Evolutionary conservation across 2,888 invertebrate species (phyloP), one percentile per base, ranked within the genome.

Genomic region (Diabrotica balteata): DNA sequence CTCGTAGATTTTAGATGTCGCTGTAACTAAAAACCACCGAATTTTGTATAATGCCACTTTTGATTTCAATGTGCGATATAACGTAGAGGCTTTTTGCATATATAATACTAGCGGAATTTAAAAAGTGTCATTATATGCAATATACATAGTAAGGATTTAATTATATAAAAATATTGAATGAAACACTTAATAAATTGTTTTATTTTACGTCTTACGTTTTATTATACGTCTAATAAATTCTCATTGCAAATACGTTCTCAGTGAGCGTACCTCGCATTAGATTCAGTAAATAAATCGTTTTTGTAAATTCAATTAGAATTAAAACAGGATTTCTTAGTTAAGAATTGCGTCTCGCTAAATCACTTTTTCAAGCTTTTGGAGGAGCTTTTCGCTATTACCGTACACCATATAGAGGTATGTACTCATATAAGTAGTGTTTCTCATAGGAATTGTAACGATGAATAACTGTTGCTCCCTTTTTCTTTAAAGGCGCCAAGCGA

Each of bases 311-410:
- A 22, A 54, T 61, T 61, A 47, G 46, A 47, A 44, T 42, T 17
- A 52, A 53, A 61, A 61, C 61, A 61, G 61, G 52, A 61, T 61
- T 46, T 62, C 47, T 62, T 32, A 17, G 51, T 52, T 61, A 61
- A 45, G 46, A 32, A n/a, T 8, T 11, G 22, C 54, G 32, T 53
- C 46, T 45, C 4, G 42, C 17, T 62, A 54, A 54, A 62, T 62
- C 55, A 55, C 54, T 62, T 62, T 62, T 61, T 61, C 8, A 61
- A 53, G 45, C 61, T 61, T 53, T 46, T 62, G 62, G 55, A 55
- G 55, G 47, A 62, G 47, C 55, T 62, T 62, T 62, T 54, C 46
- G 47, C 51, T 62, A 55, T 62, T 62, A 62, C 54, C 47, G 54
- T 17, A 49, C 42, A 47, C 62, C 62, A 55, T 62, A 62, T 62